A percentile compares a stretch with the other conserved stretches of the same genome.
Evolutionary conservation across 2,113 vertebrate species (phyloP).

Genomic region (Ornithorhynchus anatinus): DNA sequence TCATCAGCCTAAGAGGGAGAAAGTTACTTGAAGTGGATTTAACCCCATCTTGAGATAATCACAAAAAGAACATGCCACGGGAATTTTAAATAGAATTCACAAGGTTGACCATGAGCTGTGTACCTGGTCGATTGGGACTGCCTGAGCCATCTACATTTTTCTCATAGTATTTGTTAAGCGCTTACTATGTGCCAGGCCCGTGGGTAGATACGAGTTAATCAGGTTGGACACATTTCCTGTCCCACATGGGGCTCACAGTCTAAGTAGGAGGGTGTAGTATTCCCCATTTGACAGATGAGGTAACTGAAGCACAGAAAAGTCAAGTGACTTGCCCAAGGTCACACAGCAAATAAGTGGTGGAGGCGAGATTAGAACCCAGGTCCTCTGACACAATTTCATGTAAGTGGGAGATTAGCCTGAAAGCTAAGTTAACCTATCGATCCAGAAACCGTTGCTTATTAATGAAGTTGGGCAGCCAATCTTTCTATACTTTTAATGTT

Average conservation of each 20-base stretch:
- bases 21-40: slow-evolving; percentile 51
- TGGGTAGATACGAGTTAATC: too few relatives aligned
- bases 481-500: slow-evolving; percentile 51
- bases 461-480: slow-evolving; percentile 27
- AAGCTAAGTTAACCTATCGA: slow-evolving; percentile 33
- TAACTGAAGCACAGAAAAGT: too few relatives aligned
- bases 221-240: too few relatives aligned
- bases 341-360: too few relatives aligned
- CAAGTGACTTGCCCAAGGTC: too few relatives aligned
- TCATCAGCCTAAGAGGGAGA: slow-evolving; percentile 43
- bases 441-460: slow-evolving; percentile 46
- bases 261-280: too few relatives aligned
- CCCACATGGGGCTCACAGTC: too few relatives aligned
- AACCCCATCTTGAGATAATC: slow-evolving; percentile 44
- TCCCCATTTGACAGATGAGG: too few relatives aligned
- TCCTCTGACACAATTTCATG: too few relatives aligned
- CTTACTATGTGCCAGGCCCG: too few relatives aligned
- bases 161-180: too few relatives aligned
- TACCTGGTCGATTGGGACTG: slow-evolving; percentile 55
- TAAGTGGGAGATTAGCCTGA: slow-evolving; percentile 38
- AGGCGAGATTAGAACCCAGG: too few relatives aligned
- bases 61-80: slow-evolving; percentile 40
- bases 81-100: slow-evolving; percentile 46
- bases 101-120: slow-evolving; percentile 43
- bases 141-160: slow-evolving; percentile 38